Evolutionary conservation across 2,113 vertebrate genomes (phyloP).

Genomic region (Taxidea taxus): DNA sequence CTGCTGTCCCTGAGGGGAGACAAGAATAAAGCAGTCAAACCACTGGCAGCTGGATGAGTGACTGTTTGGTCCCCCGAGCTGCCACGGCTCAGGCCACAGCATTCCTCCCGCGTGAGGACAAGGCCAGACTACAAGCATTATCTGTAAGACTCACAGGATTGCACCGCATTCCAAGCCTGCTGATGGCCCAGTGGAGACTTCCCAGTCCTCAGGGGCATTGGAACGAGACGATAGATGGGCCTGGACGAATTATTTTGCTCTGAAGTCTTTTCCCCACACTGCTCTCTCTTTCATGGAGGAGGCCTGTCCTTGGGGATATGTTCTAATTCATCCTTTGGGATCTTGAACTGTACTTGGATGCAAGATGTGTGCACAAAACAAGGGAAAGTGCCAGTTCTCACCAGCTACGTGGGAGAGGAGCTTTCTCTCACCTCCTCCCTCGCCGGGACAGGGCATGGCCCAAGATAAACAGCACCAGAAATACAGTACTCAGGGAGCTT

Average conservation of each 20-base stretch:
- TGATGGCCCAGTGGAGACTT: fast-evolving
- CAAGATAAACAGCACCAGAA: not conserved
- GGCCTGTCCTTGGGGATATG: not conserved
- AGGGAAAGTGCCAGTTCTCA: not conserved
- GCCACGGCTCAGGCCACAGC: not conserved
- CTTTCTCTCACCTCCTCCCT: not conserved
- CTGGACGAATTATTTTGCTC: too few species aligned
- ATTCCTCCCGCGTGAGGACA: not conserved
- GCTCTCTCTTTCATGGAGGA: not conserved
- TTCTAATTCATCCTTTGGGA: not conserved
- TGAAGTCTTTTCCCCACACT: not conserved
- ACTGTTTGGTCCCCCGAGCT: not conserved
- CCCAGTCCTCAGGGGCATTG: fast-evolving
- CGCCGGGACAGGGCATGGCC: too few species aligned
- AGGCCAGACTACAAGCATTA: not conserved
- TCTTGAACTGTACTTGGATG: not conserved
- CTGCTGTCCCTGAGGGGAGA: not conserved
- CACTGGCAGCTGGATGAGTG: not conserved
- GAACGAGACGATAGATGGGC: not conserved
- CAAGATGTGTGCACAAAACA: not conserved
- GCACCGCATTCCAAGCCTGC: too few species aligned
- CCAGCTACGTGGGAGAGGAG: not conserved
- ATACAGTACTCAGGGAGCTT: not conserved
- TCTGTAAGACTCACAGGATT: not conserved
- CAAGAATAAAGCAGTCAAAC: not conserved